Evolutionary conservation across 2,113 vertebrate species (phyloP), one percentile per base, ranked within the genome.

Genomic region (Spermophilus dauricus): DNA sequence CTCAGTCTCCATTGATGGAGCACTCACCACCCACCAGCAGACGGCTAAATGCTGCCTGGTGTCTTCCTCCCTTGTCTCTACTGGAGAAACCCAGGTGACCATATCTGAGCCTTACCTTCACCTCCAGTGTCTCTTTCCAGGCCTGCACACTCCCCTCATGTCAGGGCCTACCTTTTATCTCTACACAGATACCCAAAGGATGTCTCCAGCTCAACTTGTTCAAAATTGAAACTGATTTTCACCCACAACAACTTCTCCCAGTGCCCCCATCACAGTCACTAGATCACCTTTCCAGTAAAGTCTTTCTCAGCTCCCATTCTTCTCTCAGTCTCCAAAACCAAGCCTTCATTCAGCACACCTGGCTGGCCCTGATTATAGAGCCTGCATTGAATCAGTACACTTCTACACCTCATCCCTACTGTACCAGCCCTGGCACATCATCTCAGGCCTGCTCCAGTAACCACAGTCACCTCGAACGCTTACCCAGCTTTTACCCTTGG

Each of bases 341-440:
- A 63, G 39, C 4, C 56, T 72, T 32, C 3, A 13, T 76, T 17
- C 2, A 12, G 22, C 39, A 78, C 32, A 13, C 73, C 6, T 80
- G 37, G 28, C 14, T 61, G 61, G 18, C 70, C 94, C 18, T 20
- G 24, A 53, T 56, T 95, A 83, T 63, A 56, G 39, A 83, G 28
- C 4, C 20, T 30, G n/a, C 12, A 13, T 9, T 67, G 45, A 17
- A 28, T 28, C 67, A 45, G 73, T 51, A 28, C 9, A 10, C 11
- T 13, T 30, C 24, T 28, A 6, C 3, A 1, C 16, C 28, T 14
- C 11, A 48, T 24, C 10, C 0, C 26, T 39, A 14, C 32, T 13
- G 1, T 4, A 5, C 11, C 22, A 8, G 67, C 4, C 61, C 28
- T 14, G 56, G 58, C 7, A 4, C 24, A 0, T 53, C 7, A 2